phyloP scores from a whole-genome alignment of 2,113 vertebrate genomes.

The Callipepla squamata region DNA sequence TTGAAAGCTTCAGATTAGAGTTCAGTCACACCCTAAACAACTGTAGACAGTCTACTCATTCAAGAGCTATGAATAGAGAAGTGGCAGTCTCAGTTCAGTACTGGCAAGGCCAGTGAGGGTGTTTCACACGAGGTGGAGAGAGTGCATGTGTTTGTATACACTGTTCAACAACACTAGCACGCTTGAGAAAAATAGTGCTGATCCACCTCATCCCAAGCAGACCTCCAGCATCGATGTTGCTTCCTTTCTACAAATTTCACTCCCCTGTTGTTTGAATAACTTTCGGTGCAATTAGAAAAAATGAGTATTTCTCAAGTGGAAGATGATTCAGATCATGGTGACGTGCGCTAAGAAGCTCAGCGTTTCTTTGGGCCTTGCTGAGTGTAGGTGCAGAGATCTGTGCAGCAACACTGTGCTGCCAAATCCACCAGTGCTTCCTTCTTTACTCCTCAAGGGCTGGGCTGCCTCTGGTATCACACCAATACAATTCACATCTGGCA shows the following conservation, averaged over 20 bases:
- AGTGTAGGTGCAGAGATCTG: neutral
- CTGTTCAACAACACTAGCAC: neutral
- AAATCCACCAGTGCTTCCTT: neutral
- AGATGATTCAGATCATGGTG: neutral
- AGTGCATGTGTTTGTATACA: accelerated
- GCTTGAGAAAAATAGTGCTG: neutral
- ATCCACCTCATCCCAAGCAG: neutral
- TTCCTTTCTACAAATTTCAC: neutral
- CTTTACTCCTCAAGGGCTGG: neutral
- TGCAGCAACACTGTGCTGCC: neutral
- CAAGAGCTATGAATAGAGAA: neutral
- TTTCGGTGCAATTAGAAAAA: neutral
- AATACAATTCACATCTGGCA: neutral
- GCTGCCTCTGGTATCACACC: conserved; percentile 13
- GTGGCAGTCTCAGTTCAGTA: neutral
- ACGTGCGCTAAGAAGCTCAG: neutral
- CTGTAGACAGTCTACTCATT: neutral
- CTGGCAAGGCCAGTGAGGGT: neutral
- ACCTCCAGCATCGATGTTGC: neutral
- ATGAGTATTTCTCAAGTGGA: neutral
- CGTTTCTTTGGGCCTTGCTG: neutral
- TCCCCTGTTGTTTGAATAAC: neutral
- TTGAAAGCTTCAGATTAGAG: neutral
- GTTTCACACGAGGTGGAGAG: neutral
- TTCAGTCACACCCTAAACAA: neutral